Evolutionary conservation across 2,113 vertebrate genomes (phyloP).

Genomic region (Theristicus caerulescens): DNA sequence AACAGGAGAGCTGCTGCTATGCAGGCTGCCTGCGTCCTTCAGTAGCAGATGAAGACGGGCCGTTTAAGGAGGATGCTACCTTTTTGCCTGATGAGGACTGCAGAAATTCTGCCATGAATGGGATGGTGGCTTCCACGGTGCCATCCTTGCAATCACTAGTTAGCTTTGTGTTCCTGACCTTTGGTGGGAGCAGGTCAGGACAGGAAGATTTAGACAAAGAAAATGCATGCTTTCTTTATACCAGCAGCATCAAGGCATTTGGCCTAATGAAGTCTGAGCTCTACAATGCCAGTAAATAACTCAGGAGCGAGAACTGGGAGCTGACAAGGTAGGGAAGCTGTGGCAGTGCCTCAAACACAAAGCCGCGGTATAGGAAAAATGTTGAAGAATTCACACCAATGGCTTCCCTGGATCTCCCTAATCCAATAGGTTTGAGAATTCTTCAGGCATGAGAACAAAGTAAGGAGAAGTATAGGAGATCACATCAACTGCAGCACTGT

Average conservation of each 20-base stretch:
- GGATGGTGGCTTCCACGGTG: neutral
- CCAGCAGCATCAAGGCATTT: neutral
- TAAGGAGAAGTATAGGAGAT: neutral
- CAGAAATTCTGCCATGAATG: neutral
- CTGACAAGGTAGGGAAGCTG: neutral
- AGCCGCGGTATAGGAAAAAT: neutral
- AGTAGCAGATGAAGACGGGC: neutral
- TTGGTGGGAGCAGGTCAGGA: neutral
- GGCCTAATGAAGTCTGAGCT: neutral
- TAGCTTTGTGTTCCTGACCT: neutral
- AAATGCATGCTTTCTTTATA: neutral
- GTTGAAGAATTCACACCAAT: neutral
- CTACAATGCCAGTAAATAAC: neutral
- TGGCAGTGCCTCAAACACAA: neutral
- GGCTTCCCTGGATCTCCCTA: neutral
- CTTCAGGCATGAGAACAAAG: neutral
- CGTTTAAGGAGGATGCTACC: neutral
- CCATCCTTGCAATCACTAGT: neutral
- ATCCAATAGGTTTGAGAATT: neutral
- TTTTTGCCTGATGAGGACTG: neutral
- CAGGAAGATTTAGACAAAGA: neutral
- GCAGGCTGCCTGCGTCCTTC: neutral
- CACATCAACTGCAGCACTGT: neutral
- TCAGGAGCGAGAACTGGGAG: neutral
- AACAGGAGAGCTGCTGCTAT: neutral